Base-by-base conservation (phyloP, 53 echinoderm and acorn worm species). In the Luidia sarsii region DNA sequence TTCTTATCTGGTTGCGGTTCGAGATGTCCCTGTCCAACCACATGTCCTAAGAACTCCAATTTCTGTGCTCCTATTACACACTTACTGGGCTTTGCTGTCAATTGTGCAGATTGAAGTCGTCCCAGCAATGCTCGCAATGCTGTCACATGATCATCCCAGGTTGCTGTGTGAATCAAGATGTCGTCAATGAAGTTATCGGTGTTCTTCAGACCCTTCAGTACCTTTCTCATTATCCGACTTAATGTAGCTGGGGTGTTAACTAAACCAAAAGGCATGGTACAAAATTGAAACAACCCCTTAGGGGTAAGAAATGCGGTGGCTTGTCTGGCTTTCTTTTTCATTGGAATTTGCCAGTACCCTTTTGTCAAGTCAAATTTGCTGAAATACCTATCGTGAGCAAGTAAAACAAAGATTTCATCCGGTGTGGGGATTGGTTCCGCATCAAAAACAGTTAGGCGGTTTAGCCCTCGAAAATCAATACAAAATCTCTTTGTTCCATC, bases 191-290 rank as follows among this genome's bases (percentile, higher is more conserved):
- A 83, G 28, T 75, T 75, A 36, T 75, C 39, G 5, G 59, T 77
- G 34, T 52, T 14, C 8, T 38, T 51, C 31, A 85, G 36, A 9
- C 67, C 79, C 30, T 56, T 50, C 7, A 85, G 46, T 3, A 77
- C 23, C 15, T 9, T 64, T 30, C 85, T 64, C 85, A 85, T 85
- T 5, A 85, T 48, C 14, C 85, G 20, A 49, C 77, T 85, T 50
- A 85, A 85, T 18, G 73, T 77, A 7, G 77, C 85, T 10, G 71
- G 64, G 18, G 85, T 67, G 35, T 75, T 75, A 0, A 85, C 85
- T 31, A 85, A 48, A 18, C 85, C 85, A 33, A 85, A 85, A 11
- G 85, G 85, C 77, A 85, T 75, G 7, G 49, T 73, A 20, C 53
- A 51, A 33, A 73, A 85, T 39, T 77, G 85, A 54, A 37, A 85